Conservation (phyloP, 2,888 invertebrate genomes). For the Fragum fragum region DNA sequence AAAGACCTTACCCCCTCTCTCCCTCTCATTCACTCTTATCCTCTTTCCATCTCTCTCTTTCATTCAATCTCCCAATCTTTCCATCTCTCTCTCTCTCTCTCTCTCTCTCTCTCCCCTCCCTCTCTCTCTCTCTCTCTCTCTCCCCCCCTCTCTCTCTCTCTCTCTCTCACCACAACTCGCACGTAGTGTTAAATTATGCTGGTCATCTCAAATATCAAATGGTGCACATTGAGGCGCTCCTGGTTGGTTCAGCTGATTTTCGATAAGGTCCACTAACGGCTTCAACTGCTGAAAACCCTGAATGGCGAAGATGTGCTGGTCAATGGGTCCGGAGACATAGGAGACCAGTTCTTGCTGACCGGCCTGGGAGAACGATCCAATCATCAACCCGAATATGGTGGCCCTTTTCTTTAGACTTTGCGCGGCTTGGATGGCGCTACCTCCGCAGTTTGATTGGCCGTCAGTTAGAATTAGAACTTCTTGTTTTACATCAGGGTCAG, state of each 20-base stretch:
- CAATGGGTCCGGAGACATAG: conserved; percentile 22
- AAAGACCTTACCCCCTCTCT: too few species aligned
- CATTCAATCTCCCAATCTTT: too few species aligned
- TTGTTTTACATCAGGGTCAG: conserved; percentile 30
- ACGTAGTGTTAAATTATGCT: too few species aligned
- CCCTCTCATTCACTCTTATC: too few species aligned
- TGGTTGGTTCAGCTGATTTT: not conserved
- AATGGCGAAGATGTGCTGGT: conserved; percentile 21
- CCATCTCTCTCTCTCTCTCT: too few species aligned
- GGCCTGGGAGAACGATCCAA: not conserved
- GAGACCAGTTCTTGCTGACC: conserved; percentile 13
- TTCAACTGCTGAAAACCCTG: not conserved
- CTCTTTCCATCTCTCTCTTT: too few species aligned
- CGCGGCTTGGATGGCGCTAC: conserved; percentile 16
- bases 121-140: too few species aligned
- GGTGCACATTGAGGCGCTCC: conserved; percentile 16
- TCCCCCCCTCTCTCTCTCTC: too few species aligned
- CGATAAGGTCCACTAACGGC: not conserved
- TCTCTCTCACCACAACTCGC: too few species aligned
- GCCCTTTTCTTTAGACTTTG: conserved; percentile 5
- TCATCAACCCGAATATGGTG: conserved; percentile 21
- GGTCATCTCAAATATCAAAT: conserved; percentile 13
- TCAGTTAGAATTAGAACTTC: conserved; percentile 37
- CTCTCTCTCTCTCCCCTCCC: too few species aligned
- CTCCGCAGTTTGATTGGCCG: conserved; percentile 36